phyloP scores from a whole-genome alignment of 2,113 vertebrate species.

The Pionites leucogaster region DNA sequence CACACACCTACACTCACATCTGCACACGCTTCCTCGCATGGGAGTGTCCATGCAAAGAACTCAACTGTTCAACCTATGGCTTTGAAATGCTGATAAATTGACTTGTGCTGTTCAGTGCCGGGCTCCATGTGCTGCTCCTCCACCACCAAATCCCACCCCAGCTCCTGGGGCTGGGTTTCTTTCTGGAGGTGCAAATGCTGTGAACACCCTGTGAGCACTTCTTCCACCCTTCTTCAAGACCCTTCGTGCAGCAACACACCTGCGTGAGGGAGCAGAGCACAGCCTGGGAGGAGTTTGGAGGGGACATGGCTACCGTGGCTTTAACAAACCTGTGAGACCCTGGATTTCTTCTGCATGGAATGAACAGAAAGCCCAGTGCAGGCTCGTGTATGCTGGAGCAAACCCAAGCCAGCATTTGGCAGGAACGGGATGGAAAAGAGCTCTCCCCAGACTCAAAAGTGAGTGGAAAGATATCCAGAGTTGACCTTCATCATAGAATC shows the following conservation, averaged over 20 bases:
- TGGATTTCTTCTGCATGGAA: not conserved
- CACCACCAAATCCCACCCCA: not conserved
- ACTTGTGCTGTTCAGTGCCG: not conserved
- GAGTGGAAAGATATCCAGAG: not conserved
- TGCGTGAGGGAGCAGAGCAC: not conserved
- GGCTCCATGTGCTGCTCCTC: not conserved
- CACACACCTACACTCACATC: not conserved
- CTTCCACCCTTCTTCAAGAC: not conserved
- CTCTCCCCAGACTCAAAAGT: not conserved
- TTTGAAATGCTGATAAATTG: not conserved
- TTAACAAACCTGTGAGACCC: not conserved
- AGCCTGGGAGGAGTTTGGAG: not conserved
- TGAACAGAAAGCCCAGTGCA: rapidly evolving
- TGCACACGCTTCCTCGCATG: rapidly evolving
- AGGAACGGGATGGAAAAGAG: not conserved
- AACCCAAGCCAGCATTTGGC: not conserved
- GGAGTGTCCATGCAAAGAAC: not conserved
- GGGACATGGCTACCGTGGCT: rapidly evolving
- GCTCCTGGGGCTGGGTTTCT: not conserved
- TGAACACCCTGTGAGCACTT: rapidly evolving
- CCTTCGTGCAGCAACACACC: not conserved
- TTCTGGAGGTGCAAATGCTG: rapidly evolving
- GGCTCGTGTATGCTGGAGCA: not conserved
- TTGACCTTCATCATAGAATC: not conserved
- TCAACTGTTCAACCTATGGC: not conserved